Percentiles rank a stretch among this genome's conserved stretches.
Evolutionary conservation across 2,113 vertebrate species (phyloP).

Genomic region (Clarias gariepinus): DNA sequence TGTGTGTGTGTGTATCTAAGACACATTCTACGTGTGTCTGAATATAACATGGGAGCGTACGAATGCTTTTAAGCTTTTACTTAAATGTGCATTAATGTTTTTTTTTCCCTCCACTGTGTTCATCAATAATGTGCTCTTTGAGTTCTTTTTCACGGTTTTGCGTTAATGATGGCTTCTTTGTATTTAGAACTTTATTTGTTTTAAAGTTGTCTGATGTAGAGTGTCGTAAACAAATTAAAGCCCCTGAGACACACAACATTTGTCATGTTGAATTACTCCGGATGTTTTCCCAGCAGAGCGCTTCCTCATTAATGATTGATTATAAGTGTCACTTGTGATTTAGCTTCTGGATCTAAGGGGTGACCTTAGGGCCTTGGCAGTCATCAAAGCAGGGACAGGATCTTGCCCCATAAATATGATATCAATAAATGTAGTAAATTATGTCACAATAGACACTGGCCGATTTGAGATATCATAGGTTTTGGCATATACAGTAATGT

Average conservation of each 20-base stretch:
- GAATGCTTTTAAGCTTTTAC: neutral
- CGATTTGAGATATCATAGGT: neutral
- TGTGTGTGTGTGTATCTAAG: neutral
- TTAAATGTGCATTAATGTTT: constrained; percentile 16
- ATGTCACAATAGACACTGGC: neutral
- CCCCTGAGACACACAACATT: constrained; percentile 61
- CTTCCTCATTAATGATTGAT: constrained; percentile 64
- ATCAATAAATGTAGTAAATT: neutral
- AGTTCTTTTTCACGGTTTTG: constrained; percentile 1
- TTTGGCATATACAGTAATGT: neutral
- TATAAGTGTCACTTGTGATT: constrained; percentile 54
- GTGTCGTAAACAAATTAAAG: constrained; percentile 48
- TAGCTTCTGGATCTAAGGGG: constrained; percentile 37
- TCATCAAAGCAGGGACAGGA: constrained; percentile 32
- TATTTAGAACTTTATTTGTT: constrained; percentile 26
- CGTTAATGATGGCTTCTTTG: constrained; percentile 15
- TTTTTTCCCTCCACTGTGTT: neutral
- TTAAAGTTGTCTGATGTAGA: constrained; percentile 28
- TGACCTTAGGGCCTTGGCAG: constrained; percentile 32
- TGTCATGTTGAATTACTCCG: constrained; percentile 64
- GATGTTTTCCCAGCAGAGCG: constrained; percentile 37
- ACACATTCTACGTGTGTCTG: constrained; percentile 26
- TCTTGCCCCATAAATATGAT: neutral
- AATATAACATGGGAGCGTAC: neutral
- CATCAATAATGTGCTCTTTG: neutral